These are phyloP conservation scores for Osedax fenrisi DNA, from an alignment of 2,888 invertebrate genomes.

Conservation along the genomic window DNA sequence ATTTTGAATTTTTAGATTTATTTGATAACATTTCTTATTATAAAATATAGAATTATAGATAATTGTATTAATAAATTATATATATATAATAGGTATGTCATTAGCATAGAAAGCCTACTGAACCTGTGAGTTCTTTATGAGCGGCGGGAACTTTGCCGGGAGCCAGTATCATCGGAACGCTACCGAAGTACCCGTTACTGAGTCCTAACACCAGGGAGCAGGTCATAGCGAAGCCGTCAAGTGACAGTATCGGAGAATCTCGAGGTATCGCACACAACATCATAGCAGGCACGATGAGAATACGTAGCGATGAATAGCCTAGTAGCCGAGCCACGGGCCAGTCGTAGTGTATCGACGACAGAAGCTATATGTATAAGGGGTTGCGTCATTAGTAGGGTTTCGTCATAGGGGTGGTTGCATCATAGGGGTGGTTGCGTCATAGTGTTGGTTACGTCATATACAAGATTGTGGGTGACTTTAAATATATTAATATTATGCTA, in stretches of 20 bases:
- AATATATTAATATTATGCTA: too few relatives aligned
- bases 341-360: constrained; percentile 68
- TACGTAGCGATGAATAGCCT: constrained; percentile 62
- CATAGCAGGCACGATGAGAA: constrained; percentile 68
- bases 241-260: constrained; percentile 59
- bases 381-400: background rate
- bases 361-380: constrained; percentile 53
- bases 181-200: constrained; percentile 75
- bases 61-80: too few relatives aligned
- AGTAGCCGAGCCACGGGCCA: constrained; percentile 71
- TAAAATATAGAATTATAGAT: too few relatives aligned
- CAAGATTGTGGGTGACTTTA: too few relatives aligned
- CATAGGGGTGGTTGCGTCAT: too few relatives aligned
- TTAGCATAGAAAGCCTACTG: too few relatives aligned
- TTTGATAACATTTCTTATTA: too few relatives aligned
- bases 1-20: too few relatives aligned
- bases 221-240: constrained; percentile 59
- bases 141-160: constrained; percentile 73
- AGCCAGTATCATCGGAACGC: constrained; percentile 81
- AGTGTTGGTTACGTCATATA: too few relatives aligned
- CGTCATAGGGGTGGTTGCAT: background rate
- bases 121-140: constrained; percentile 75
- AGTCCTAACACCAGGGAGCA: constrained; percentile 65
- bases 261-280: constrained; percentile 71
- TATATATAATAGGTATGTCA: too few relatives aligned